Base-by-base conservation (phyloP, 2,888 invertebrate genomes). In the Arge pagana region DNA sequence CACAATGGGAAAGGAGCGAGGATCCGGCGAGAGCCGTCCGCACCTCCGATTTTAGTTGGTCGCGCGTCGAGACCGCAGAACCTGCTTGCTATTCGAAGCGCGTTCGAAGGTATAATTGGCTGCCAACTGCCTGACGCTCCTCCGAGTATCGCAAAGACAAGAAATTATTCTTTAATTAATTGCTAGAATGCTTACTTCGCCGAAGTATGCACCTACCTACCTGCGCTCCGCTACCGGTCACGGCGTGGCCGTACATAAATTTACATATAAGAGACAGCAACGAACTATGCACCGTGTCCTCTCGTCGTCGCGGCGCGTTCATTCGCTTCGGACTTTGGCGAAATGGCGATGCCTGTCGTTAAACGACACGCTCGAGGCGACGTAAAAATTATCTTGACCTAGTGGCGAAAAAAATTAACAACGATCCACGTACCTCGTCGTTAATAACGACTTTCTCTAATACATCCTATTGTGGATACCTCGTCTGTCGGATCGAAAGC, bases 141-240 rank as follows among this genome's bases (percentile, higher is more conserved):
- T 55, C 53, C 54, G 66, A 63, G 66, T 70, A 68, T 71, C 68
- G 69, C 43, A 66, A 61, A 67, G 72, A 72, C 74, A 76, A 76
- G 75, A 76, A 75, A 75, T 76, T 75, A 75, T 75, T 74, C 74
- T 75, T 75, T 76, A 76, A 76, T 76, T 76, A 76, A 75, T 76
- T 75, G 75, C 71, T 71, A 70, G 71, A n/a, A n/a, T n/a, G n/a
- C n/a, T n/a, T n/a, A n/a, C n/a, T n/a, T n/a, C n/a, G n/a, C 11
- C 45, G 21, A 4, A 30, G 42, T 28, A 18, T 11, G 30, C 31
- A n/a, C 10, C 8, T 24, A 21, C 15, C 4, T 15, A 36, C 4
- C 4, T 7, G 10, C 7, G 7, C 18, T 53, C 53, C 54, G 55
- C 58, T 55, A 56, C 55, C 48, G 50, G 49, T 33, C 33, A 53